Conservation (phyloP, 2,797 vertebrate species). For the Ctenochaetus hawaiiensis region DNA sequence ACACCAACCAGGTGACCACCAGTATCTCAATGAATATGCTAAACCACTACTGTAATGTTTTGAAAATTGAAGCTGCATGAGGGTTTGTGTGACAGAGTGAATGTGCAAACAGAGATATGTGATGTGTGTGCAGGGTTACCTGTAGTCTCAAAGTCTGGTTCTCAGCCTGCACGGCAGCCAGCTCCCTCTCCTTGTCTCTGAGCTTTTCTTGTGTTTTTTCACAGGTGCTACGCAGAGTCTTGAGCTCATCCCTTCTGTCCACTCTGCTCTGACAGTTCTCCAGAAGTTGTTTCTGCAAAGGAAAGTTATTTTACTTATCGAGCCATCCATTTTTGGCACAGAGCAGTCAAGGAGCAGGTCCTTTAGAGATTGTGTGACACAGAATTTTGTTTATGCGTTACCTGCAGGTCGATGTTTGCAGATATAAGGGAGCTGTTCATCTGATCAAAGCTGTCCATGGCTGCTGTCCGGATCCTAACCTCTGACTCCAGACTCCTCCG, state of each 20-base stretch:
- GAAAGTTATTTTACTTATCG: constrained; percentile 42
- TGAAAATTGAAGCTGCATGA: background rate
- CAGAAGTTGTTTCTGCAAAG: constrained; percentile 92
- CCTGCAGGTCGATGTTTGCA: constrained; percentile 93
- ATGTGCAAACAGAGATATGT: background rate
- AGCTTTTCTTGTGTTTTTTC: constrained; percentile 90
- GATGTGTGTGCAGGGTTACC: constrained; percentile 76
- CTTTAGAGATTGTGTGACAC: background rate
- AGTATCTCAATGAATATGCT: background rate
- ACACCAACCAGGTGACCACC: constrained; percentile 5
- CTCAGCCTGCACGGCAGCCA: constrained; percentile 89
- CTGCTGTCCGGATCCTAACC: constrained; percentile 88
- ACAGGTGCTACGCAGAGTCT: constrained; percentile 85
- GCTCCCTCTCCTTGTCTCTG: constrained; percentile 88
- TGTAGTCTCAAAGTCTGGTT: constrained; percentile 91
- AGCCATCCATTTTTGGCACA: background rate
- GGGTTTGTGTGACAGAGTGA: constrained; percentile 12
- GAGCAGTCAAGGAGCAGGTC: background rate
- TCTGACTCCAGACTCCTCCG: constrained; percentile 90
- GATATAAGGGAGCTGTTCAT: constrained; percentile 93
- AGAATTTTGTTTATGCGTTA: constrained; percentile 54
- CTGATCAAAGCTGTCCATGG: constrained; percentile 93
- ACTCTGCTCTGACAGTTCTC: constrained; percentile 91
- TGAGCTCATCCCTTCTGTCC: constrained; percentile 87
- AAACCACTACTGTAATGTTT: constrained; percentile 11